phyloP scores from a whole-genome alignment of 2,113 vertebrate genomes.

The Zootoca vivipara region DNA sequence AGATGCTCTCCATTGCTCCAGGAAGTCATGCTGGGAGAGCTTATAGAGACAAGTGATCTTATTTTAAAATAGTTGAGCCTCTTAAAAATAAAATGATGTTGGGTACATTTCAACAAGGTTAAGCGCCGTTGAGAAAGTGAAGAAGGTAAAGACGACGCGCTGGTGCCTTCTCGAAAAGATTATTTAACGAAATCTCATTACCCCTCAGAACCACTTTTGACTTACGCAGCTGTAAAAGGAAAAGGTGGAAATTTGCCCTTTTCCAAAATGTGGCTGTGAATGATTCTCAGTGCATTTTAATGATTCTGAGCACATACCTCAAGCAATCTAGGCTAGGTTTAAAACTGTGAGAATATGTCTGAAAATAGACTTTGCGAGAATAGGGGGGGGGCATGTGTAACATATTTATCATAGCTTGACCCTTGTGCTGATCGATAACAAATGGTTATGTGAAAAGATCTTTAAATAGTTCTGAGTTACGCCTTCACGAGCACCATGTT shows the following conservation, averaged over 20 bases:
- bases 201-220: neutral
- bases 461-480: neutral
- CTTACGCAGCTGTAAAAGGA: neutral
- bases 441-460: neutral
- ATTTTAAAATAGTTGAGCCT: conserved; percentile 4
- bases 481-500: neutral
- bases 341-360: neutral
- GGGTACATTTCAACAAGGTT: conserved; percentile 7
- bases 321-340: neutral
- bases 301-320: neutral
- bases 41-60: conserved; percentile 5
- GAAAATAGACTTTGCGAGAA: neutral
- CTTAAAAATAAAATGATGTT: conserved; percentile 13
- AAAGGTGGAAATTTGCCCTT: neutral
- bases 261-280: neutral
- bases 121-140: neutral
- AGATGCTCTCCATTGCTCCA: neutral
- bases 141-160: neutral
- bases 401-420: neutral
- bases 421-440: neutral
- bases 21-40: neutral
- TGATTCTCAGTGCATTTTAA: neutral
- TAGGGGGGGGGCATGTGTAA: neutral
- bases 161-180: neutral
- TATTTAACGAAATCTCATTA: neutral